Conservation (phyloP, 2,797 vertebrate genomes). For the Peromyscus attwateri region DNA sequence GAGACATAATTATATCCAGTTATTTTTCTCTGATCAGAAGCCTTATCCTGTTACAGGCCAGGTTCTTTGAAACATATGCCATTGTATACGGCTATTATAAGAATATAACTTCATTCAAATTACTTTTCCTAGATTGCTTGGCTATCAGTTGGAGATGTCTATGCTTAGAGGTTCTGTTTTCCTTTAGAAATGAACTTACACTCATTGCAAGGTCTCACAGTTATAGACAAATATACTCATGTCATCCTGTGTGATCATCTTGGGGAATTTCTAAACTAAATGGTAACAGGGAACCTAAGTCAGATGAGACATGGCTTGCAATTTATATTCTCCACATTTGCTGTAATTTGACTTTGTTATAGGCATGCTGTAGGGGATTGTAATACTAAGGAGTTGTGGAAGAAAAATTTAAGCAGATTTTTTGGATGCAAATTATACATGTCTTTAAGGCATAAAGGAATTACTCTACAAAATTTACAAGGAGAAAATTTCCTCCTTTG, state of each 20-base stretch:
- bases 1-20: slow-evolving; percentile 83
- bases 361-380: slow-evolving; percentile 75
- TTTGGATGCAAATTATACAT: slow-evolving; percentile 71
- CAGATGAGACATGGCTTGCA: slow-evolving; percentile 80
- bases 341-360: slow-evolving; percentile 80
- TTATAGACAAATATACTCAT: slow-evolving; percentile 84
- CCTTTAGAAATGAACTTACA: slow-evolving; percentile 89
- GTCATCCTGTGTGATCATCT: slow-evolving; percentile 83
- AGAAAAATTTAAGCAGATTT: slow-evolving; percentile 74
- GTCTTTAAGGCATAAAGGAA: slow-evolving; percentile 73
- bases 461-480: slow-evolving; percentile 62
- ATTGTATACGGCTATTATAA: slow-evolving; percentile 84
- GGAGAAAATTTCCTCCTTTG: slow-evolving; percentile 57
- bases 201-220: slow-evolving; percentile 86
- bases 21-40: slow-evolving; percentile 86
- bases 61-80: slow-evolving; percentile 84
- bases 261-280: slow-evolving; percentile 87
- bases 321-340: slow-evolving; percentile 6
- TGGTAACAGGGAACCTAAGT: slow-evolving; percentile 80
- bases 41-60: slow-evolving; percentile 82
- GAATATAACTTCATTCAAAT: slow-evolving; percentile 85
- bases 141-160: slow-evolving; percentile 86
- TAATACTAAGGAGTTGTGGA: slow-evolving; percentile 82
- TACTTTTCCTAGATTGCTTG: slow-evolving; percentile 84
- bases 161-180: slow-evolving; percentile 80